Evolutionary conservation across 2,888 invertebrate genomes (phyloP).

Genomic region (Sepioteuthis lessoniana): DNA sequence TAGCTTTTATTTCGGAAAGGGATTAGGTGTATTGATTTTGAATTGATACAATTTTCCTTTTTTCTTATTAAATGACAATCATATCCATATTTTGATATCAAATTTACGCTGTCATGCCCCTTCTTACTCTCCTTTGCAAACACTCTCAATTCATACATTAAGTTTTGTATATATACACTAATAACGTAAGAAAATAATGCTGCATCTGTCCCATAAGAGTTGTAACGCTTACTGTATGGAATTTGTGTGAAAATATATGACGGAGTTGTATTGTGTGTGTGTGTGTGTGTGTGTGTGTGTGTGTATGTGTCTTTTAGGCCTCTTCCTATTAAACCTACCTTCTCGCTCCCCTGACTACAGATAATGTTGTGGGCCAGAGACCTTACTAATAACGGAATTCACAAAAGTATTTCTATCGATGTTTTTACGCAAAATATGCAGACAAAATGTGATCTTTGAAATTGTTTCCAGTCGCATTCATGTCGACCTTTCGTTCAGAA

Average conservation of each 20-base stretch:
- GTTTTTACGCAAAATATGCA: conserved; percentile 13
- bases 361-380: not conserved
- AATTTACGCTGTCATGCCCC: too few relatives aligned
- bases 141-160: too few relatives aligned
- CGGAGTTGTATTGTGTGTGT: not conserved
- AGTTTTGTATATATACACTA: too few relatives aligned
- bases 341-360: not conserved
- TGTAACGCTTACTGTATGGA: too few relatives aligned
- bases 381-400: not conserved
- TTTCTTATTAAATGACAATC: too few relatives aligned
- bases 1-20: too few relatives aligned
- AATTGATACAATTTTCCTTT: too few relatives aligned
- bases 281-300: not conserved
- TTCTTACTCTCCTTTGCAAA: too few relatives aligned
- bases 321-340: not conserved
- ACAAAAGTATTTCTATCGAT: conserved; percentile 9
- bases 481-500: not conserved
- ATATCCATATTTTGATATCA: too few relatives aligned
- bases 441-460: conserved; percentile 8
- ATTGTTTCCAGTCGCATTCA: not conserved
- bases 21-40: too few relatives aligned
- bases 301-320: not conserved
- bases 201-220: too few relatives aligned
- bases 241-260: not conserved
- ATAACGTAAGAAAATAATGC: too few relatives aligned